Percentiles rank a stretch among this genome's conserved stretches.
These are phyloP conservation scores for Myotis pilosus DNA, from an alignment of 2,797 vertebrate species.

Conservation along the genomic window DNA sequence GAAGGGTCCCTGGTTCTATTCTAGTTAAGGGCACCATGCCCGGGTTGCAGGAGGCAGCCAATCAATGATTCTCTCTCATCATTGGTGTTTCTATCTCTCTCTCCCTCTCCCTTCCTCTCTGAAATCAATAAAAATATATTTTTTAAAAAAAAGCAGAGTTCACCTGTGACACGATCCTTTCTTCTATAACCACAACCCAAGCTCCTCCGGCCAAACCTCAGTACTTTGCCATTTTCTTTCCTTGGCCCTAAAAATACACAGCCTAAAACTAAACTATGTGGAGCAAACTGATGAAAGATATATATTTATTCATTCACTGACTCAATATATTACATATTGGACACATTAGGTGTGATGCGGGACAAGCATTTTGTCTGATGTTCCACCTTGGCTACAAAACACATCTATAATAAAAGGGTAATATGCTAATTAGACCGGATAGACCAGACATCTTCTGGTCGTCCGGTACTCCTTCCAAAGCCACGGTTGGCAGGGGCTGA, in stretches of 20 bases:
- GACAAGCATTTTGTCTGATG: background rate
- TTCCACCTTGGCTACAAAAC: background rate
- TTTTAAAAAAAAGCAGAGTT: background rate
- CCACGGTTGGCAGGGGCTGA: too few relatives aligned
- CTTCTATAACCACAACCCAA: background rate
- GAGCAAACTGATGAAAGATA: background rate
- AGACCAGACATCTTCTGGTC: too few relatives aligned
- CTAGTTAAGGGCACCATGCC: too few relatives aligned
- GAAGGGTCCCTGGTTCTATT: too few relatives aligned
- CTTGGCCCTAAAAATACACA: background rate
- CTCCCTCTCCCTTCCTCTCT: too few relatives aligned
- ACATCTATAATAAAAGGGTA: background rate
- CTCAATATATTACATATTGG: background rate
- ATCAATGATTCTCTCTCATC: too few relatives aligned
- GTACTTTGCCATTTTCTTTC: background rate
- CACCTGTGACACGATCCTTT: background rate
- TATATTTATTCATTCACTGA: background rate
- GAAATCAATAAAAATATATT: too few relatives aligned
- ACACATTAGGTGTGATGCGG: background rate
- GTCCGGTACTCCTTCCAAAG: too few relatives aligned
- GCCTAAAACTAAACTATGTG: background rate
- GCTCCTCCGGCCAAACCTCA: background rate
- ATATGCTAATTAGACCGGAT: too few relatives aligned
- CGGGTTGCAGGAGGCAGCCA: too few relatives aligned
- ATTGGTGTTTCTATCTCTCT: too few relatives aligned